Conservation (phyloP, 2,888 invertebrate species). For the Auanema freiburgensis region DNA sequence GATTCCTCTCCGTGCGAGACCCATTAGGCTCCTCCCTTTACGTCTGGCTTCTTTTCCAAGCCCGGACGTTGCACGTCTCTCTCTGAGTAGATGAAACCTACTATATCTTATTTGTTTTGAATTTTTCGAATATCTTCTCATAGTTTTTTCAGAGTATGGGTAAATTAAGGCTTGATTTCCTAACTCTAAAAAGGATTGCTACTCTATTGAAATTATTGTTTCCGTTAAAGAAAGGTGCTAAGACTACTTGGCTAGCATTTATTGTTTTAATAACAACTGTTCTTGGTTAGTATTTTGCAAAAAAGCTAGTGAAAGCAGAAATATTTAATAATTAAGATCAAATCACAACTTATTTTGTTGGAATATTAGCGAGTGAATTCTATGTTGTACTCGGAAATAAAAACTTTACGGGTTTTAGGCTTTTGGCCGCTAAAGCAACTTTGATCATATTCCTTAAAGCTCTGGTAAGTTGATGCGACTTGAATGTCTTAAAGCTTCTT, state of each 20-base stretch:
- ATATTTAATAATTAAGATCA: constrained; percentile 66
- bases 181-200: constrained; percentile 65
- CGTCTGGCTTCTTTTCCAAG: too few relatives aligned
- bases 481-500: constrained; percentile 27
- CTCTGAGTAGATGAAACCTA: neutral
- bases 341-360: constrained; percentile 69
- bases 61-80: too few relatives aligned
- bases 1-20: too few relatives aligned
- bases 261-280: constrained; percentile 64
- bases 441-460: constrained; percentile 63
- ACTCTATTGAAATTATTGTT: constrained; percentile 65
- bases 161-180: constrained; percentile 64
- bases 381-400: constrained; percentile 68
- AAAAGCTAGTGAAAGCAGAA: neutral
- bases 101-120: neutral
- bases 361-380: constrained; percentile 69
- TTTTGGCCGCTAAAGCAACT: constrained; percentile 63
- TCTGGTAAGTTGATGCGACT: constrained; percentile 51
- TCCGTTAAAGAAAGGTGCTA: constrained; percentile 62
- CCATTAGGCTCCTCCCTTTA: too few relatives aligned
- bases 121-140: neutral
- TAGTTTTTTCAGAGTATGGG: constrained; percentile 25
- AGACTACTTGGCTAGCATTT: constrained; percentile 63
- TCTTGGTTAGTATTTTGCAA: constrained; percentile 57
- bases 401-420: constrained; percentile 62